Evolutionary conservation across 1,140 invertebrate genomes (phyloP).

Genomic region (Artemia franciscana): DNA sequence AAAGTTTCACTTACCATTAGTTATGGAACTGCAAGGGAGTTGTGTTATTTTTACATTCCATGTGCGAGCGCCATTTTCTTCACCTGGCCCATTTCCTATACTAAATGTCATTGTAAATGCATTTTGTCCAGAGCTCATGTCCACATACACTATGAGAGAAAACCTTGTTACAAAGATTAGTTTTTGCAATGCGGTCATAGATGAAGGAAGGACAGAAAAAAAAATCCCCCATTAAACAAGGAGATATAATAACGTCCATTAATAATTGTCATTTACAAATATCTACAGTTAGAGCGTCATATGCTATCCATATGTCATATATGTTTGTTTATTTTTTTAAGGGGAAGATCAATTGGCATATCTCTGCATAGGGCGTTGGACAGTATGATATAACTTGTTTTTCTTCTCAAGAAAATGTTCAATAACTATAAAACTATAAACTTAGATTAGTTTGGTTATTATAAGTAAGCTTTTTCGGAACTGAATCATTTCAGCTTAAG

Average conservation of each 20-base stretch:
- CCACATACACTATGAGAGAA: constrained; percentile 1
- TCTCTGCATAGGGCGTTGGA: too few relatives aligned
- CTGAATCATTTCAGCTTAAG: too few relatives aligned
- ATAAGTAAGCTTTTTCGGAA: too few relatives aligned
- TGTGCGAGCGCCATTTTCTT: not conserved
- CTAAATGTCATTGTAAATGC: not conserved
- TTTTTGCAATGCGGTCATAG: not conserved
- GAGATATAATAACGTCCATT: not conserved
- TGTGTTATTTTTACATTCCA: constrained; percentile 6
- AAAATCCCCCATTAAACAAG: not conserved
- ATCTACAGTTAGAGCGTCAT: too few relatives aligned
- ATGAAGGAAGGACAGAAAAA: not conserved
- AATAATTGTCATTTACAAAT: too few relatives aligned
- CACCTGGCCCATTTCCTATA: not conserved
- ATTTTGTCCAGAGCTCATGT: not conserved
- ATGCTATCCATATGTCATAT: not conserved
- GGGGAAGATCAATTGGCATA: too few relatives aligned
- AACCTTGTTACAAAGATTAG: not conserved
- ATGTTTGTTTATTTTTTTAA: not conserved
- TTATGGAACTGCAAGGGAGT: not conserved
- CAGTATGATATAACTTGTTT: too few relatives aligned
- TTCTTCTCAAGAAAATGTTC: too few relatives aligned
- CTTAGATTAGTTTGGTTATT: too few relatives aligned
- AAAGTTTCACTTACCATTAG: not conserved
- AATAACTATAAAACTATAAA: too few relatives aligned